Evolutionary conservation across 2,888 invertebrate species (phyloP).

Genomic region (Ganaspis brasiliensis): DNA sequence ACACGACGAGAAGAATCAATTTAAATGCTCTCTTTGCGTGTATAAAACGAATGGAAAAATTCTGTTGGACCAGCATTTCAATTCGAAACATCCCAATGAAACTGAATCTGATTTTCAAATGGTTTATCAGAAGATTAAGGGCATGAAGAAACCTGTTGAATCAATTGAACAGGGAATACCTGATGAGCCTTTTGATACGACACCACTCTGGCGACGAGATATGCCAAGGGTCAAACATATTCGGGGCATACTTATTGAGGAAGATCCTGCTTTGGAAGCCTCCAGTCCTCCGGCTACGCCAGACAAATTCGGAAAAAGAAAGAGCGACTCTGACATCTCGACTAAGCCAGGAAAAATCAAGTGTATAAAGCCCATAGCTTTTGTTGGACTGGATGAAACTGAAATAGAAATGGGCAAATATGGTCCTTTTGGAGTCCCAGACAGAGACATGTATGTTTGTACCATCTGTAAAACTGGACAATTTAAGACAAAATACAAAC

Average conservation of each 20-base stretch:
- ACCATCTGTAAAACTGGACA: conserved; percentile 82
- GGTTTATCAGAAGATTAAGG: conserved; percentile 82
- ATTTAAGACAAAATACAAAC: conserved; percentile 83
- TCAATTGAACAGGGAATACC: conserved; percentile 61
- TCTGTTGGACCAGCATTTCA: conserved; percentile 84
- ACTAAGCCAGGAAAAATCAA: conserved; percentile 40
- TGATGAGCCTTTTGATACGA: conserved; percentile 82
- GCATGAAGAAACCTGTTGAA: conserved; percentile 70
- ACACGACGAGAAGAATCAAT: conserved; percentile 87
- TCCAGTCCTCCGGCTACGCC: conserved; percentile 1
- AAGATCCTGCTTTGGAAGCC: conserved; percentile 35
- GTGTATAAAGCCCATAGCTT: neutral
- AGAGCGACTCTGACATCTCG: conserved; percentile 32
- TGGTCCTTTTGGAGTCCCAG: conserved; percentile 81
- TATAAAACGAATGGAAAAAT: conserved; percentile 83
- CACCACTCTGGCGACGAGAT: conserved; percentile 85
- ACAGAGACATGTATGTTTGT: conserved; percentile 83
- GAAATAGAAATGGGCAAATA: conserved; percentile 58
- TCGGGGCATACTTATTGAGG: conserved; percentile 81
- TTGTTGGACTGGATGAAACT: neutral
- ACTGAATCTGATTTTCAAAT: conserved; percentile 69
- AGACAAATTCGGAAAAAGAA: conserved; percentile 40
- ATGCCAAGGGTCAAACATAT: conserved; percentile 83
- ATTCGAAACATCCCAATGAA: conserved; percentile 82
- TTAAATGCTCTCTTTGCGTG: conserved; percentile 86